These are phyloP conservation scores for Fabriciana adippe DNA, from an alignment of 2,888 invertebrate genomes.

Conservation along the genomic window DNA sequence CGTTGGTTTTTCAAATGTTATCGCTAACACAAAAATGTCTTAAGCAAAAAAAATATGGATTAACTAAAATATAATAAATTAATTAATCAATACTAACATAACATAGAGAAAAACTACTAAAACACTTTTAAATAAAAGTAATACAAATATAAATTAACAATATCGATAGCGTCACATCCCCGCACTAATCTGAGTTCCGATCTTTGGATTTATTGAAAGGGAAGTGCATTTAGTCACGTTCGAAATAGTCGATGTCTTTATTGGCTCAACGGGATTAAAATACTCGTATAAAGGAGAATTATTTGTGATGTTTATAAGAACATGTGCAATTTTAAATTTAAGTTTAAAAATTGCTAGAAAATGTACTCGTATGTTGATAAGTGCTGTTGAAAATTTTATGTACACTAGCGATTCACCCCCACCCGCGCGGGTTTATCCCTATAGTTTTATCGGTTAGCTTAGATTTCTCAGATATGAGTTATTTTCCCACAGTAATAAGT, in stretches of 20 bases:
- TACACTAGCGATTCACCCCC: too few relatives aligned
- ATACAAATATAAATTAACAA: not conserved
- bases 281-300: constrained; percentile 12
- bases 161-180: constrained; percentile 33
- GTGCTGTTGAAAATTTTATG: not conserved
- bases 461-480: too few relatives aligned
- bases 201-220: constrained; percentile 38
- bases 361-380: not conserved
- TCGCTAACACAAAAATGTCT: too few relatives aligned
- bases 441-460: too few relatives aligned
- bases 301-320: not conserved
- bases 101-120: too few relatives aligned
- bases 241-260: constrained; percentile 32
- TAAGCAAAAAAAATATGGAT: too few relatives aligned
- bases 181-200: constrained; percentile 40
- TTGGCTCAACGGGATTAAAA: constrained; percentile 21
- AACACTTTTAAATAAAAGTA: too few relatives aligned
- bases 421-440: too few relatives aligned
- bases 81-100: too few relatives aligned
- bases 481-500: too few relatives aligned
- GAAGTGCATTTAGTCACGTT: constrained; percentile 36
- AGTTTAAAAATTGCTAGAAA: not conserved
- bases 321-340: not conserved
- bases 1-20: too few relatives aligned
- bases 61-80: too few relatives aligned